A percentile compares a stretch with the other conserved stretches of the same genome.
These are phyloP conservation scores for Pseudachorutes palmiensis DNA, from an alignment of 1,140 invertebrate species.

Conservation along the genomic window DNA sequence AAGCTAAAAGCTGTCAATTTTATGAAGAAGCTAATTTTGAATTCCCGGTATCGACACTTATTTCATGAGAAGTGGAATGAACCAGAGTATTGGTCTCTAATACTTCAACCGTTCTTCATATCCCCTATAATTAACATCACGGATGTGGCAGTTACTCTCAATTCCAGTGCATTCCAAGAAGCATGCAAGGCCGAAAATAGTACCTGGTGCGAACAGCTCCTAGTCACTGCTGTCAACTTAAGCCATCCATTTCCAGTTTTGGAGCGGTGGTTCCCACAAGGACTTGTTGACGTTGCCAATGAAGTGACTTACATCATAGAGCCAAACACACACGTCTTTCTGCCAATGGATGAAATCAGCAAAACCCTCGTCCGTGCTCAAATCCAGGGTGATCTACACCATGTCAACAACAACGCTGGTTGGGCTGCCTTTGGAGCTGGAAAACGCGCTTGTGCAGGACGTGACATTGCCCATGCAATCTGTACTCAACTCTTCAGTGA, in stretches of 20 bases:
- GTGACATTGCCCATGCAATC: conserved; percentile 4
- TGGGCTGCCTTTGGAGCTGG: conserved; percentile 17
- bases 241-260: conserved; percentile 16
- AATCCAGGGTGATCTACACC: not conserved
- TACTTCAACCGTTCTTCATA: conserved; percentile 15
- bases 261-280: conserved; percentile 16
- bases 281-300: not conserved
- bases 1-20: not conserved
- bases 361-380: not conserved
- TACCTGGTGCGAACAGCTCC: not conserved
- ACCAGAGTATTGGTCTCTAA: conserved; percentile 15
- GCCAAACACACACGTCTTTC: conserved; percentile 13
- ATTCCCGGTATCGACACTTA: conserved; percentile 1
- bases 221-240: conserved; percentile 2
- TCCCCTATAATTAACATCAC: conserved; percentile 8
- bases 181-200: not conserved
- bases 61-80: conserved; percentile 15
- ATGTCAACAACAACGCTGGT: not conserved
- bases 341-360: conserved; percentile 15
- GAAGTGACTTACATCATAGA: not conserved
- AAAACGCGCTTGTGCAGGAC: conserved; percentile 14
- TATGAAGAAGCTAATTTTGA: conserved; percentile 9
- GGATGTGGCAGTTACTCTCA: conserved; percentile 13
- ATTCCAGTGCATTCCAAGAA: not conserved
- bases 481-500: not conserved